Conservation (phyloP, 1,140 invertebrate species). For the Pissodes strobi region DNA sequence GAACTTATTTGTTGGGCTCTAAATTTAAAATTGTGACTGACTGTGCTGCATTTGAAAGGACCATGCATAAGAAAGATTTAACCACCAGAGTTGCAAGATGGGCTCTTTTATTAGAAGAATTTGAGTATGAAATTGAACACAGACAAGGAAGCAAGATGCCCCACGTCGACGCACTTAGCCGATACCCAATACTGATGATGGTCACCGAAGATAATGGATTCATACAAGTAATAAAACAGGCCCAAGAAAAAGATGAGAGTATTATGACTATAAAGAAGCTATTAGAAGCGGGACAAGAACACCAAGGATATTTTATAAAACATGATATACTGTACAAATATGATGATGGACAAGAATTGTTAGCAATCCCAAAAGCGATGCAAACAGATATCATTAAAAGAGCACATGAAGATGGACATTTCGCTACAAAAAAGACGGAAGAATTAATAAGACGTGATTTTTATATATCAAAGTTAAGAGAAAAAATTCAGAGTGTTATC, state of each 20-base stretch:
- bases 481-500: constrained; percentile 51
- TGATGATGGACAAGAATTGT: too few species aligned
- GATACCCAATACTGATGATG: constrained; percentile 46
- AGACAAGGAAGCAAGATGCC: constrained; percentile 51
- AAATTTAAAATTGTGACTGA: constrained; percentile 57
- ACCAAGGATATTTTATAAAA: too few species aligned
- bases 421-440: constrained; percentile 51
- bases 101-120: constrained; percentile 50
- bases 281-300: constrained; percentile 36
- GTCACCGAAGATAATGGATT: constrained; percentile 15
- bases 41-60: constrained; percentile 50
- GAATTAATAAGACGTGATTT: too few species aligned
- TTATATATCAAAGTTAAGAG: too few species aligned
- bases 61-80: constrained; percentile 47
- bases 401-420: too few species aligned
- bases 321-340: too few species aligned
- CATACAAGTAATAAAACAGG: constrained; percentile 22
- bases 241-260: constrained; percentile 37
- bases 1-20: constrained; percentile 57
- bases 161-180: constrained; percentile 56
- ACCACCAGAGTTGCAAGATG: constrained; percentile 48
- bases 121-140: constrained; percentile 51
- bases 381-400: too few species aligned
- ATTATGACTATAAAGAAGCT: constrained; percentile 35
- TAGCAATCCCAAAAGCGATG: too few species aligned